Conservation (phyloP, 2,113 vertebrate species). For the Globicephala melas region DNA sequence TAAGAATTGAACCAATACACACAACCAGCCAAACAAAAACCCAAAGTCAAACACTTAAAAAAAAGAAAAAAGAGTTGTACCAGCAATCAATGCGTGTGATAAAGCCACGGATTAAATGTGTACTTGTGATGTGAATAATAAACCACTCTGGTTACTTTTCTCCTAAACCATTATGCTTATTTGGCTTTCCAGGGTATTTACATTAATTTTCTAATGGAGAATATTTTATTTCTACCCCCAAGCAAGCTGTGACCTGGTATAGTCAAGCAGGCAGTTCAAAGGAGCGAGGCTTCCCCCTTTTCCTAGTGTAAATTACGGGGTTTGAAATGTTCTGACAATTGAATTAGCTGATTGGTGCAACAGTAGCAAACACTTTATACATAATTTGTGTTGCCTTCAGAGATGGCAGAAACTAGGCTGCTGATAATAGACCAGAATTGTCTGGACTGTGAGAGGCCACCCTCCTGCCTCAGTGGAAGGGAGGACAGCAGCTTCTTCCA, state of each 20-base stretch:
- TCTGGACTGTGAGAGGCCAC: background rate
- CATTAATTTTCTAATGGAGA: slow-evolving; percentile 19
- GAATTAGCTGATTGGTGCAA: slow-evolving; percentile 39
- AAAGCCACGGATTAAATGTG: background rate
- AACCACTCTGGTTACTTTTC: background rate
- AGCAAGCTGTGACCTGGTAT: background rate
- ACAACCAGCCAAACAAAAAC: background rate
- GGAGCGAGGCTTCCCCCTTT: background rate
- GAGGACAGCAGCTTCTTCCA: background rate
- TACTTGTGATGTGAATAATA: background rate
- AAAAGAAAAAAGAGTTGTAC: background rate
- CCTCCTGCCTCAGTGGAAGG: background rate
- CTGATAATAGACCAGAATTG: background rate
- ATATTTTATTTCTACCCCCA: background rate
- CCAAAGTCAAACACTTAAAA: background rate
- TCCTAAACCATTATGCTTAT: background rate
- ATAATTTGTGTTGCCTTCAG: slow-evolving; percentile 15
- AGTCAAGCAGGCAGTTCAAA: background rate
- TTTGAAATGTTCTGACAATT: slow-evolving; percentile 16
- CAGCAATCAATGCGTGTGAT: background rate
- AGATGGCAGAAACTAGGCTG: background rate
- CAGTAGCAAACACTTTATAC: background rate
- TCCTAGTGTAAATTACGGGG: background rate
- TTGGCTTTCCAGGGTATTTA: slow-evolving; percentile 5
- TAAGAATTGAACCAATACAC: background rate